Evolutionary conservation across 2,113 vertebrate species (phyloP).

Genomic region (Pithys albifrons): DNA sequence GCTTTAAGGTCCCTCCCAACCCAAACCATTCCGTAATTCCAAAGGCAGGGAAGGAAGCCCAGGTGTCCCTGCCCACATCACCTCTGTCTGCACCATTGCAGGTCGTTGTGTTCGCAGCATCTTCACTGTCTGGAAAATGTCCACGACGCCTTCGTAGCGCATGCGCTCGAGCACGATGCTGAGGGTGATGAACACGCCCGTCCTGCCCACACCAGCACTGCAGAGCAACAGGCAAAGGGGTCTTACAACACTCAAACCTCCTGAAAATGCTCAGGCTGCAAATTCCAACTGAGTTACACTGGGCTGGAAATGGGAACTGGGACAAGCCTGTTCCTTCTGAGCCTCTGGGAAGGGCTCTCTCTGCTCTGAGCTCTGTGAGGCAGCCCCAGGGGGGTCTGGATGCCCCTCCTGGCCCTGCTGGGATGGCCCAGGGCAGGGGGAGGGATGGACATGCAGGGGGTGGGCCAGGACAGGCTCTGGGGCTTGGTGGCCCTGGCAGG

Average conservation of each 20-base stretch:
- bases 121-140: conserved; percentile 99
- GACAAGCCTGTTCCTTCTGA: accelerated
- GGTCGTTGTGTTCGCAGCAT: conserved; percentile 98
- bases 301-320: background rate
- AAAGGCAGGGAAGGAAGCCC: background rate
- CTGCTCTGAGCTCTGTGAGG: accelerated
- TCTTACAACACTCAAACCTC: no score
- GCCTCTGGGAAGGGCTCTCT: background rate
- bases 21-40: accelerated
- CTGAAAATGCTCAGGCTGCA: background rate
- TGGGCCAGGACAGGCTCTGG: no score
- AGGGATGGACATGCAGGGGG: background rate
- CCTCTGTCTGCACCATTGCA: conserved; percentile 99
- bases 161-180: conserved; percentile 97
- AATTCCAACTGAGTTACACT: accelerated
- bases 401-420: accelerated
- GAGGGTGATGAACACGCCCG: conserved; percentile 94
- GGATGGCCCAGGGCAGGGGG: accelerated
- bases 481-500: no score
- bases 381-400: background rate
- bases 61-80: background rate
- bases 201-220: conserved; percentile 86
- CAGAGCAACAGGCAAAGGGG: no score
- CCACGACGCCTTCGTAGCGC: conserved; percentile 97
- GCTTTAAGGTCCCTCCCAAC: background rate